Percentiles rank a stretch among this genome's conserved stretches.
phyloP scores from a whole-genome alignment of 2,113 vertebrate species.

The Lampris megalopsis region DNA sequence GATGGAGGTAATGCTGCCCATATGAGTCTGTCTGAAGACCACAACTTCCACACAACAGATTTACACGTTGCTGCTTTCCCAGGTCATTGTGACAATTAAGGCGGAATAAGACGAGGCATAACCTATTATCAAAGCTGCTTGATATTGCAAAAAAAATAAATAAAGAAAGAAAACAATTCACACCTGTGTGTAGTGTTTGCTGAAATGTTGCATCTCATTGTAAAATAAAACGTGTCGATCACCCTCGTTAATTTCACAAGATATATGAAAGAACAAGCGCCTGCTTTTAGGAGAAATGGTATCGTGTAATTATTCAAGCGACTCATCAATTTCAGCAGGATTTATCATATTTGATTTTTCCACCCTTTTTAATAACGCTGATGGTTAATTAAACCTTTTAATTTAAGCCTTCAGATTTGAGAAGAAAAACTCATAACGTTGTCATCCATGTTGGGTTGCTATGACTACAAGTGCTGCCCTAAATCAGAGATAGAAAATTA shows the following conservation, averaged over 20 bases:
- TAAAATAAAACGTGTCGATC: no score
- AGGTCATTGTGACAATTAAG: no score
- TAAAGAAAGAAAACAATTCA: no score
- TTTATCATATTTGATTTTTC: slow-evolving; percentile 6
- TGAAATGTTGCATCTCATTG: no score
- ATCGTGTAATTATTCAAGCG: slow-evolving; percentile 22
- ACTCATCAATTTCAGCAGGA: slow-evolving; percentile 17
- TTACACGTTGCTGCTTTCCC: no score
- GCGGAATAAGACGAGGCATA: not conserved
- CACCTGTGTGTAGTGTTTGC: no score
- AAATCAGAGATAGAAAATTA: slow-evolving; percentile 7
- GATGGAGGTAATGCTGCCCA: no score
- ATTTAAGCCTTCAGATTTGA: slow-evolving; percentile 21
- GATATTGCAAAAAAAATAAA: no score
- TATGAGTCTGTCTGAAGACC: no score
- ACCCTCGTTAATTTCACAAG: not conserved
- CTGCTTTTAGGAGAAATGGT: not conserved
- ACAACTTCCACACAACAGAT: no score
- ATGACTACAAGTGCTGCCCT: not conserved
- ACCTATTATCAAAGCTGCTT: no score
- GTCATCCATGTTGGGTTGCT: slow-evolving; percentile 7
- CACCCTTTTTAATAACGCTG: slow-evolving; percentile 45
- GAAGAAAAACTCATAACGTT: slow-evolving; percentile 37
- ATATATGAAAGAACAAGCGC: not conserved
- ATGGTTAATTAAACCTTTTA: slow-evolving; percentile 20